Percentiles rank a stretch among this genome's conserved stretches.
Evolutionary conservation across 35 echinoderm and acorn worm species (phyloP).

Genomic region (Heliocidaris erythrogramma): DNA sequence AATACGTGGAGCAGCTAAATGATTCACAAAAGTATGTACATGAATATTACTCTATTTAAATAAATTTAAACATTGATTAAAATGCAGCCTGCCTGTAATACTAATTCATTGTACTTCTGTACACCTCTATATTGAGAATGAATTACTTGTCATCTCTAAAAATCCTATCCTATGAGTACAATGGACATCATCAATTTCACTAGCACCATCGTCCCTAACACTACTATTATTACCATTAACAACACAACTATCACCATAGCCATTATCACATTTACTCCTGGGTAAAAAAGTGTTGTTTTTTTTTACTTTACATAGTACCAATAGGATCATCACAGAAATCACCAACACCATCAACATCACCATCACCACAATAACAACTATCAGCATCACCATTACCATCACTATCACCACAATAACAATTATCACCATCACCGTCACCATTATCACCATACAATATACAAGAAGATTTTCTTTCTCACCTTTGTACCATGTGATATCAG

Average conservation of each 20-base stretch:
- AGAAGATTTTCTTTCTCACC: constrained; percentile 31
- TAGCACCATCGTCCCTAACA: neutral
- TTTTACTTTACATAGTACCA: no score
- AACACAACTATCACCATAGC: neutral
- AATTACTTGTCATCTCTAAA: no score
- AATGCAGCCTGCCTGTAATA: no score
- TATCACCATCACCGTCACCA: constrained; percentile 28
- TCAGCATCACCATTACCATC: constrained; percentile 1
- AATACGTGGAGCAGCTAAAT: neutral
- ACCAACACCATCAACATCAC: constrained; percentile 31
- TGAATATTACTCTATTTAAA: no score
- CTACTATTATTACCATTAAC: neutral
- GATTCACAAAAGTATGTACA: no score
- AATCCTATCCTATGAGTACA: neutral
- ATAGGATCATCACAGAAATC: neutral
- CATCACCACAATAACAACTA: neutral
- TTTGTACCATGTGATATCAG: constrained; percentile 68
- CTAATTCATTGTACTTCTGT: no score
- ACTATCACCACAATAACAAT: neutral
- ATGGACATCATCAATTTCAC: neutral
- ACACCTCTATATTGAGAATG: no score
- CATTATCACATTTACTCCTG: neutral
- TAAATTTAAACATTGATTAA: no score
- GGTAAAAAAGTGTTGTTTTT: no score
- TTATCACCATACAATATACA: neutral